Base-by-base conservation (phyloP, 2,797 vertebrate genomes). In the Helarctos malayanus region DNA sequence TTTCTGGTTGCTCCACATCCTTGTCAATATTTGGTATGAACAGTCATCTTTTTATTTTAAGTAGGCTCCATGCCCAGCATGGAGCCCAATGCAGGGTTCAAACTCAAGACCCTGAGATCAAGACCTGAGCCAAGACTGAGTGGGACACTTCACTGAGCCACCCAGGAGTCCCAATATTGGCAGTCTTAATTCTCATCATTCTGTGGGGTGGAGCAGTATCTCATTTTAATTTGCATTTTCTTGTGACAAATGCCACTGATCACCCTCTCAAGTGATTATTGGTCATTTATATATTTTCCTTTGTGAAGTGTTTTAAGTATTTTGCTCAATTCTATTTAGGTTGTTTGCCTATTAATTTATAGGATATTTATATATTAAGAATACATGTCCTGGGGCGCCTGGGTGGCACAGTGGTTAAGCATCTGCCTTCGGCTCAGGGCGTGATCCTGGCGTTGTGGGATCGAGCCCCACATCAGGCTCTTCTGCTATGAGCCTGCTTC, bases 251-350 rank as follows among this genome's bases (percentile, higher is more conserved):
- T 52, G 45, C 35, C 83, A 52, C 4, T 49, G 5, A 29, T 49
- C 56, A 87, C 45, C 8, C 89, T 95, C 81, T 56, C 35, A 7
- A 45, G 32, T 59, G 73, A 71, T 65, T 75, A n/a, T 73, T 80
- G 49, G 21, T 7, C 56, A 63, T 69, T 91, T 91, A 29, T 63
- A 6, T 29, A 21, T 88, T 87, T 96, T 86, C 84, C 94, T 83
- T 76, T 45, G 73, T 86, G 63, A 94, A 69, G 13, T 38, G 8
- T 84, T 15, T 15, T 75, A 79, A 84, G 29, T 18, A 65, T 93
- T 96, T 89, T 94, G 10, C 35, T 83, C 32, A 54, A 35, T 68
- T 92, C 56, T 56, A 10, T 47, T 92, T 47, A 29, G 47, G 11
- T 52, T 86, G 14, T 25, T n/a, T 73, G 19, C 56, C 41, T 56